Conservation (phyloP, 2,113 vertebrate species). For the Lampris incognitus region DNA sequence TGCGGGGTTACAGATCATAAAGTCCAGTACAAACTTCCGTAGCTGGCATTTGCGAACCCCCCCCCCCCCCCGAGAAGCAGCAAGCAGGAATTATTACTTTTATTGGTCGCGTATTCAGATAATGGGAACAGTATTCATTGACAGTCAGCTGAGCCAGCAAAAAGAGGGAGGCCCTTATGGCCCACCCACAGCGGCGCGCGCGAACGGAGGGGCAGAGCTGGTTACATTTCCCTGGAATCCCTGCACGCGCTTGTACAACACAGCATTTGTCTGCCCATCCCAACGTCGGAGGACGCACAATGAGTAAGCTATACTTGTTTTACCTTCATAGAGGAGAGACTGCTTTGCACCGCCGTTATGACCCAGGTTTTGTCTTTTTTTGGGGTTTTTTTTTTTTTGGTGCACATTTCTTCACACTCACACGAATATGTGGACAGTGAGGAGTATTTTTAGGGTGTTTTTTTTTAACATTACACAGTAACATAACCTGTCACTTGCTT, state of each 20-base stretch:
- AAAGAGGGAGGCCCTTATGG: no score
- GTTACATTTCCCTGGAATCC: conserved; percentile 47
- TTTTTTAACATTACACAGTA: conserved; percentile 25
- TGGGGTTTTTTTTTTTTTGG: conserved; percentile 16
- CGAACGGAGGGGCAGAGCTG: conserved; percentile 37
- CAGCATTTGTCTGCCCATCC: conserved; percentile 47
- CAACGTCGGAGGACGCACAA: conserved; percentile 66
- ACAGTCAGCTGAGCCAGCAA: no score
- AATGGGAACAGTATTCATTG: no score
- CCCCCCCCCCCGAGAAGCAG: no score
- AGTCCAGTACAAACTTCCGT: no score
- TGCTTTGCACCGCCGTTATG: conserved; percentile 26
- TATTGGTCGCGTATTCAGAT: no score
- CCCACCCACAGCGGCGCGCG: no score
- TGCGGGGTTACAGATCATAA: no score
- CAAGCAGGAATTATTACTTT: no score
- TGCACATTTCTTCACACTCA: conserved; percentile 4
- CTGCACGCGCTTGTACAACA: conserved; percentile 41
- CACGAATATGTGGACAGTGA: conserved; percentile 18
- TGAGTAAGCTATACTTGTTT: conserved; percentile 78
- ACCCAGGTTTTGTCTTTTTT: conserved; percentile 1
- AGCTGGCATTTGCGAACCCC: no score
- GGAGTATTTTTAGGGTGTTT: conserved; percentile 35
- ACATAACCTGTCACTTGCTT: conserved; percentile 16
- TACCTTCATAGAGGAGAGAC: conserved; percentile 18